These are phyloP conservation scores for Apodemus sylvaticus DNA, from an alignment of 2,113 vertebrate species.

Conservation along the genomic window DNA sequence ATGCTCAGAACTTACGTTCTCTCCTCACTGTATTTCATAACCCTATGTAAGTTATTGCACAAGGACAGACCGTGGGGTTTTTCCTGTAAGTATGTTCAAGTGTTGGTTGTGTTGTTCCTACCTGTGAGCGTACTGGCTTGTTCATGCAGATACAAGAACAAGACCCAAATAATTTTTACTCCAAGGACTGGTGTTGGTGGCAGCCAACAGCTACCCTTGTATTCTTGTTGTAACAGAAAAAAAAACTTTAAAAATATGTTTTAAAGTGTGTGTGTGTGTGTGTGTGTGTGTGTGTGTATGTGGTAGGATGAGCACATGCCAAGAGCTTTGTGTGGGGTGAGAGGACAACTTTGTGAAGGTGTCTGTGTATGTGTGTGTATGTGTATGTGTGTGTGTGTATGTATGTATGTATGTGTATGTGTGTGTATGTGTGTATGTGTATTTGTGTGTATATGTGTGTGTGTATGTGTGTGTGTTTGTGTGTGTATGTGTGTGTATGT, in stretches of 20 bases:
- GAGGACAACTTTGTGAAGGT: too few relatives aligned
- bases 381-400: too few relatives aligned
- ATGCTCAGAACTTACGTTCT: background rate
- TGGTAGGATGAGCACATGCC: too few relatives aligned
- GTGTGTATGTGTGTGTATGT: too few relatives aligned
- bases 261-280: background rate
- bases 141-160: background rate
- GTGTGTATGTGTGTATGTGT: too few relatives aligned
- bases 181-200: background rate
- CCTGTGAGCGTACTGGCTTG: background rate
- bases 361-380: too few relatives aligned
- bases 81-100: background rate
- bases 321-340: too few relatives aligned
- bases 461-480: too few relatives aligned
- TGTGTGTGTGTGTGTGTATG: too few relatives aligned
- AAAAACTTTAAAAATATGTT: background rate
- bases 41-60: background rate
- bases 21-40: background rate
- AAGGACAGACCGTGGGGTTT: background rate
- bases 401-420: too few relatives aligned
- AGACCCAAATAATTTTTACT: background rate
- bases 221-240: background rate
- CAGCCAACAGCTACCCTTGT: background rate
- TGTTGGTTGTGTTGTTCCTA: background rate
- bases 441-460: too few relatives aligned